Evolutionary conservation across 2,797 vertebrate genomes (phyloP).

Genomic region (Takifugu ocellatus): DNA sequence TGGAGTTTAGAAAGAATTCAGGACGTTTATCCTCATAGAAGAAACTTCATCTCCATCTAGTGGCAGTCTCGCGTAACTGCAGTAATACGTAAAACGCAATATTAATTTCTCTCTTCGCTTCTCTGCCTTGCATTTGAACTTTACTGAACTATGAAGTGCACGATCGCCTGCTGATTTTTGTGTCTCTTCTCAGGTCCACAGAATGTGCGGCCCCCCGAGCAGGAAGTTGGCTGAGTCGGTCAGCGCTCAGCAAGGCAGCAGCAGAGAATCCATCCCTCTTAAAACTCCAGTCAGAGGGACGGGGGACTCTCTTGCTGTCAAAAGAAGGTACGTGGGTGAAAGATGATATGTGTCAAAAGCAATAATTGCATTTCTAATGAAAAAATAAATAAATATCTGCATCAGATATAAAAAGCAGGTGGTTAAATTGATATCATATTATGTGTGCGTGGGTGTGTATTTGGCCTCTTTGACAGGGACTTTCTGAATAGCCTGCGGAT

Average conservation of each 20-base stretch:
- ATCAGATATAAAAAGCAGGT: background rate
- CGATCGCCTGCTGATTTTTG: conserved; percentile 11
- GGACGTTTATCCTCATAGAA: conserved; percentile 1
- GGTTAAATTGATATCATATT: background rate
- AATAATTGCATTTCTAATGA: background rate
- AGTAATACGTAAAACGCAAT: background rate
- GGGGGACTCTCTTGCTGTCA: conserved; percentile 73
- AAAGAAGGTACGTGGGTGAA: conserved; percentile 78
- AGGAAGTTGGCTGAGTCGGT: conserved; percentile 65
- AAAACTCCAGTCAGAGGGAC: conserved; percentile 62
- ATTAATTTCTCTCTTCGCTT: no score
- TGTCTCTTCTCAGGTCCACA: conserved; percentile 75
- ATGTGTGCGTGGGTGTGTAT: background rate
- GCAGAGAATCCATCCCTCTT: conserved; percentile 68
- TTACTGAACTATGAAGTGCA: conserved; percentile 29
- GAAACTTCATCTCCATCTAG: conserved; percentile 56
- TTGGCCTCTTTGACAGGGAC: conserved; percentile 67
- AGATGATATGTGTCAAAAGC: background rate
- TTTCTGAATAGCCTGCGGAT: conserved; percentile 78
- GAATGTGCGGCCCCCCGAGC: conserved; percentile 76
- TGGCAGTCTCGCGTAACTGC: conserved; percentile 35
- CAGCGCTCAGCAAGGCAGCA: conserved; percentile 62
- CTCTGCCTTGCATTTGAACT: no score
- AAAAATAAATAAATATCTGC: background rate
- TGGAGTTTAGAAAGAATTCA: background rate